Evolutionary conservation across 2,888 invertebrate species (phyloP).

Genomic region (Nymphalis urticae): DNA sequence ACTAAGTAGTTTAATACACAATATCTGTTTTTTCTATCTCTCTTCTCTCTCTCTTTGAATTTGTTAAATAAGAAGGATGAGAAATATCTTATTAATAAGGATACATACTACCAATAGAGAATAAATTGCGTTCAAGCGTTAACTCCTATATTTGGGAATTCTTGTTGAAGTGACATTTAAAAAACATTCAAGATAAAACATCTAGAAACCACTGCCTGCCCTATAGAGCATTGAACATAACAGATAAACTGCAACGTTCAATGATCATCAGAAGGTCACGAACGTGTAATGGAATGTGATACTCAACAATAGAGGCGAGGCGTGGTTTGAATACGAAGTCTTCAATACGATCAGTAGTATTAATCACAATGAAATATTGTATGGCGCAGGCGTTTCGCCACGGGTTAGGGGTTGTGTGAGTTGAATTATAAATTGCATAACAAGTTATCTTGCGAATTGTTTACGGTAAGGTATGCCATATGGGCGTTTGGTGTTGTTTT

Average conservation of each 20-base stretch:
- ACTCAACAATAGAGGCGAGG: slow-evolving; percentile 59
- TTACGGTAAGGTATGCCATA: slow-evolving; percentile 1
- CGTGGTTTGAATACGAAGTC: slow-evolving; percentile 55
- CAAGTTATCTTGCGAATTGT: slow-evolving; percentile 16
- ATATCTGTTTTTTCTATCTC: too few relatives aligned
- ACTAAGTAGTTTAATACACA: too few relatives aligned
- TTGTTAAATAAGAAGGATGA: too few relatives aligned
- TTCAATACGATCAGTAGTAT: slow-evolving; percentile 12
- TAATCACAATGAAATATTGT: slow-evolving; percentile 27
- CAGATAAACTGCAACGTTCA: slow-evolving; percentile 41
- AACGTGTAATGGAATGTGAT: slow-evolving; percentile 61
- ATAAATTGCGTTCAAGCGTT: background rate
- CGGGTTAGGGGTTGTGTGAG: slow-evolving; percentile 29
- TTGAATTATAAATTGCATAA: slow-evolving; percentile 32
- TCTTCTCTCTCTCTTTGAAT: too few relatives aligned
- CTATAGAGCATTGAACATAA: slow-evolving; percentile 34
- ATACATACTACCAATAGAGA: too few relatives aligned
- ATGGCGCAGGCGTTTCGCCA: slow-evolving; percentile 30
- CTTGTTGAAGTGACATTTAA: slow-evolving; percentile 15
- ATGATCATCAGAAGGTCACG: slow-evolving; percentile 64
- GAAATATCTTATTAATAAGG: too few relatives aligned
- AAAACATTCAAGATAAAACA: background rate
- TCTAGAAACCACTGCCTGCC: background rate
- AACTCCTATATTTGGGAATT: background rate
- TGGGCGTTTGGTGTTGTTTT: background rate